phyloP scores from a whole-genome alignment of 2,888 invertebrate species.

The Anorthoa munda region DNA sequence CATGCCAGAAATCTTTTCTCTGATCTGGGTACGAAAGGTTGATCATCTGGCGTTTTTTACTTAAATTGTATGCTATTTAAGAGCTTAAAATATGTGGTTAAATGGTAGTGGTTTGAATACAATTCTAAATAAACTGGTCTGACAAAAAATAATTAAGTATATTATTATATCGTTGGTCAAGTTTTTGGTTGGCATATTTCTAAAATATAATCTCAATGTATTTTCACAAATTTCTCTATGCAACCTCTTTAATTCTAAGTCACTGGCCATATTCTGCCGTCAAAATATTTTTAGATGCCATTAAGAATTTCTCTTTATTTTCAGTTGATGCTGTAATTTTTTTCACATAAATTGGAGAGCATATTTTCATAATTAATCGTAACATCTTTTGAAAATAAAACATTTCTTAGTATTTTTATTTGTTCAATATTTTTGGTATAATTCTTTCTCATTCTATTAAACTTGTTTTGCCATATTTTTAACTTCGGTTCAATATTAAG shows the following conservation, averaged over 20 bases:
- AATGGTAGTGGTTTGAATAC: neutral
- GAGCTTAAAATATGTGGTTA: neutral
- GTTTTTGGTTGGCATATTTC: neutral
- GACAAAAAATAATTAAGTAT: neutral
- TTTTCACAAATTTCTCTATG: neutral
- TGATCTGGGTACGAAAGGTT: conserved; percentile 18
- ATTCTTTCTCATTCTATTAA: no score
- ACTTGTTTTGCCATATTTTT: neutral
- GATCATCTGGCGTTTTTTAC: neutral
- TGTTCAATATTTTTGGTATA: no score
- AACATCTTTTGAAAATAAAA: neutral
- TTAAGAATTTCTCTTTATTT: neutral
- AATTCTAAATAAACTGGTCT: neutral
- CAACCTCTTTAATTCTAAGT: neutral
- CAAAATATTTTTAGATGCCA: neutral
- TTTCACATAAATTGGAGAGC: neutral
- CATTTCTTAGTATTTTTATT: no score
- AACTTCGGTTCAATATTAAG: neutral
- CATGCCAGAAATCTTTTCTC: conserved; percentile 28
- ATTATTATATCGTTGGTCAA: neutral
- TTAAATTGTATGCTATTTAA: neutral
- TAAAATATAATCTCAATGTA: neutral
- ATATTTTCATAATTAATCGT: neutral
- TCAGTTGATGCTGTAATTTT: neutral
- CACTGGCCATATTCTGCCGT: neutral